Evolutionary conservation across 2,113 vertebrate species (phyloP).

Genomic region (Cephalopholis sonnerati): DNA sequence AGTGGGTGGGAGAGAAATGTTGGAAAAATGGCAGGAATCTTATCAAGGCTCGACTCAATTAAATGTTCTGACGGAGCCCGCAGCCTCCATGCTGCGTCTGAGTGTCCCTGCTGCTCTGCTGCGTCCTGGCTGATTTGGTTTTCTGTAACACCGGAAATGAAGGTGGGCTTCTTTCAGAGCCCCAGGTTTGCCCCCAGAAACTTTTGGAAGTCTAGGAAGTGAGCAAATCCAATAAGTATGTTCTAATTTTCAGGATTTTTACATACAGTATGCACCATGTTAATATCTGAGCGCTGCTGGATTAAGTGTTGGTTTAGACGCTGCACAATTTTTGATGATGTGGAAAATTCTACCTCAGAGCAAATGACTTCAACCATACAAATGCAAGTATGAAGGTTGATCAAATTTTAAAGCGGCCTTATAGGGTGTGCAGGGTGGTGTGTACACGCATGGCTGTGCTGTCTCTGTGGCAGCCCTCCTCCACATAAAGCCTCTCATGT

Average conservation of each 20-base stretch:
- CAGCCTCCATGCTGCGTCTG: constrained; percentile 13
- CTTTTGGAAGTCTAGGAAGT: neutral
- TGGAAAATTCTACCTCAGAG: constrained; percentile 16
- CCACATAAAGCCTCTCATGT: constrained; percentile 51
- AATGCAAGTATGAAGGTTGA: neutral
- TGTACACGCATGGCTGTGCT: constrained; percentile 33
- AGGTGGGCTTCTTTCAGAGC: neutral
- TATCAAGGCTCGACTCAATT: constrained; percentile 38
- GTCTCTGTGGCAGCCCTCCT: constrained; percentile 12
- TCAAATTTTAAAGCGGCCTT: constrained; percentile 32
- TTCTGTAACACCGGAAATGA: neutral
- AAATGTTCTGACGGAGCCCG: constrained; percentile 35
- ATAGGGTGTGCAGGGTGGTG: constrained; percentile 15
- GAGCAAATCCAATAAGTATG: neutral
- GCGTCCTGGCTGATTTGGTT: constrained; percentile 15
- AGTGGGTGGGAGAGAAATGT: constrained; percentile 16
- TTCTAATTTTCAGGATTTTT: neutral
- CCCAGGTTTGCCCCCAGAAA: neutral
- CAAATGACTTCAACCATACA: neutral
- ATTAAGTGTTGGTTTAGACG: neutral
- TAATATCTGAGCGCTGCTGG: neutral
- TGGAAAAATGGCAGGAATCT: constrained; percentile 7
- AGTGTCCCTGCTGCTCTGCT: constrained; percentile 15
- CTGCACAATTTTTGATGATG: constrained; percentile 7
- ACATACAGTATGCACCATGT: neutral